Conservation (phyloP, 2,888 invertebrate species). For the Brachynemurus nebulosus region DNA sequence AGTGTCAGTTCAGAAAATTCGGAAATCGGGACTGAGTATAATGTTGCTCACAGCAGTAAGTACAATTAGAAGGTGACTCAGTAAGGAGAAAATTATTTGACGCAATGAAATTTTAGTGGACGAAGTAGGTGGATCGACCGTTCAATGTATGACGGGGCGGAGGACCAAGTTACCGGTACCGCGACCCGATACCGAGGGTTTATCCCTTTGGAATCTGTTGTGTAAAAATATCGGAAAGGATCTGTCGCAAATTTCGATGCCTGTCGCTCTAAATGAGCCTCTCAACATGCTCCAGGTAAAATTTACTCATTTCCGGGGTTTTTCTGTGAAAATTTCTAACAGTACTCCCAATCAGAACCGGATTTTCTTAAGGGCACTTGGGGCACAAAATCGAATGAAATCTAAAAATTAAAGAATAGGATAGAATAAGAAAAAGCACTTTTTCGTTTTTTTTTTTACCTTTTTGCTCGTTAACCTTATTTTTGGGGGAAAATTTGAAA, state of each 20-base stretch:
- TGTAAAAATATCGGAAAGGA: constrained; percentile 78
- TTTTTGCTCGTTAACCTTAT: no score
- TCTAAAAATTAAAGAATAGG: no score
- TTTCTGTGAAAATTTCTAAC: no score
- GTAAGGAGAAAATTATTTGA: not conserved
- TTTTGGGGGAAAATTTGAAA: no score
- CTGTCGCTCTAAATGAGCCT: constrained; percentile 74
- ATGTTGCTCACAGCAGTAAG: constrained; percentile 28
- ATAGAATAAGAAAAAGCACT: no score
- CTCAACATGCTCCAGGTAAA: constrained; percentile 65
- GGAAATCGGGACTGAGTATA: constrained; percentile 36
- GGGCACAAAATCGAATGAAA: no score
- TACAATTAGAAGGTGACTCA: constrained; percentile 4
- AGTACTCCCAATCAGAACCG: no score
- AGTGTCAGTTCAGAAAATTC: constrained; percentile 56
- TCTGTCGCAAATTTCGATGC: constrained; percentile 74
- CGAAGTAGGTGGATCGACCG: constrained; percentile 10
- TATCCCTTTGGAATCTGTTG: constrained; percentile 65
- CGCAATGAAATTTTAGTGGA: constrained; percentile 13
- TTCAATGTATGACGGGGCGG: constrained; percentile 34
- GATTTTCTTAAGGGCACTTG: no score
- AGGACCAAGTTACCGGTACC: constrained; percentile 56
- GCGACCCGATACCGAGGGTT: constrained; percentile 58
- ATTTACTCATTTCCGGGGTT: no score
- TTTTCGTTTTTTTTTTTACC: no score